phyloP scores from a whole-genome alignment of 2,113 vertebrate species.

The Campylomormyrus tamandua region DNA sequence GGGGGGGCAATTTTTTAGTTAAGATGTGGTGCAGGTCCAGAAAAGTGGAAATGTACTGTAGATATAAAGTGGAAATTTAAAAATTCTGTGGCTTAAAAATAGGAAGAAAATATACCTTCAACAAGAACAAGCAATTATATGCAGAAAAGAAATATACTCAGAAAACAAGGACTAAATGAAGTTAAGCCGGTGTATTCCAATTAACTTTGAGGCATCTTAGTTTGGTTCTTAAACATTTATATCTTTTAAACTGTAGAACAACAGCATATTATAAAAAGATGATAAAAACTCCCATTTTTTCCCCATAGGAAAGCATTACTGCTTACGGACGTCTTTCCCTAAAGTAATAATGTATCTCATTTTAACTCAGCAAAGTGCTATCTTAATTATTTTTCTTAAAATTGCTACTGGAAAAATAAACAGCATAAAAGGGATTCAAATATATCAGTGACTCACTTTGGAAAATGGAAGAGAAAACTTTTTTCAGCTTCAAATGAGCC shows the following conservation, averaged over 20 bases:
- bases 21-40: neutral
- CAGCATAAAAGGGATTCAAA: neutral
- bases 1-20: neutral
- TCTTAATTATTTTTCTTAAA: slow-evolving; percentile 2
- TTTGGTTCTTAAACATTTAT: neutral
- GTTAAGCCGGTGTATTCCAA: neutral
- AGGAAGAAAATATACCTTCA: neutral
- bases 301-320: neutral
- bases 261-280: neutral
- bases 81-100: neutral
- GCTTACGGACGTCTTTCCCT: neutral
- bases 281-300: neutral
- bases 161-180: neutral
- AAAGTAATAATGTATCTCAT: neutral
- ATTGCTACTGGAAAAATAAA: neutral
- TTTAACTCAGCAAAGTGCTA: neutral
- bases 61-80: neutral
- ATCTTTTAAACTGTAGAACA: neutral
- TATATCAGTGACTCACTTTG: neutral
- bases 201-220: neutral
- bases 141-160: neutral
- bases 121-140: neutral
- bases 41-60: neutral
- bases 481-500: neutral
- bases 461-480: neutral